Base-by-base conservation (phyloP, 2,888 invertebrate genomes). In the Trissolcus brochymenae region DNA sequence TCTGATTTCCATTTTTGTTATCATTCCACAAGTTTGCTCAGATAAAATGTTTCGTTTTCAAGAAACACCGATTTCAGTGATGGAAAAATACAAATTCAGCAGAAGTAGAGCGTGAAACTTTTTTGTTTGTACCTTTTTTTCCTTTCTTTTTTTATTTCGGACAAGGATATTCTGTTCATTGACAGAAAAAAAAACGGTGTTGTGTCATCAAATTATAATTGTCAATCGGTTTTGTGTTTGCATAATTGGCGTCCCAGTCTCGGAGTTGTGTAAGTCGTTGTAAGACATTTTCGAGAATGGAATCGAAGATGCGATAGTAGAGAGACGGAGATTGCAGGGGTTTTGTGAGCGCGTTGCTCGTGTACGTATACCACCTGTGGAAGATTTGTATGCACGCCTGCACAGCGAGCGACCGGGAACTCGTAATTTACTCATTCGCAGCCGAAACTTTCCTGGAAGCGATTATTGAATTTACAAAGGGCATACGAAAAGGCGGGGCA, bases 371-470 rank as follows among this genome's bases (percentile, higher is more conserved):
- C 70, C 76, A 76, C 76, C 76, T 76, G 76, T 76, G 71, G 76
- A 71, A 76, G 76, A 76, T 76, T 76, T 76, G 76, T 76, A 76
- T 76, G 71, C 71, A 66, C 76, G 76, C 56, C 70, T 71, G 76
- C 76, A 71, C 43, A 66, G 71, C 65, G 66, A 79, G 73, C 73
- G 70, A 65, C 70, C 70, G 73, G 70, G 70, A 76, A 79, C 79
- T 79, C 79, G 73, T 76, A 76, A 79, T 79, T 79, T 79, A 76
- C 79, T 76, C 76, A 79, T 73, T 76, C 73, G 76, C 73, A 64
- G 76, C 70, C 76, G 76, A 79, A 76, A 76, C 73, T 76, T 79
- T 79, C 79, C 56, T 76, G 79, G 79, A 79, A 79, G 79, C 68
- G 68, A 79, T 79, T 79, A 76, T 76, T 79, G 73, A 70, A 66